phyloP scores from a whole-genome alignment of 2,888 invertebrate species.

The Beris chalybata region DNA sequence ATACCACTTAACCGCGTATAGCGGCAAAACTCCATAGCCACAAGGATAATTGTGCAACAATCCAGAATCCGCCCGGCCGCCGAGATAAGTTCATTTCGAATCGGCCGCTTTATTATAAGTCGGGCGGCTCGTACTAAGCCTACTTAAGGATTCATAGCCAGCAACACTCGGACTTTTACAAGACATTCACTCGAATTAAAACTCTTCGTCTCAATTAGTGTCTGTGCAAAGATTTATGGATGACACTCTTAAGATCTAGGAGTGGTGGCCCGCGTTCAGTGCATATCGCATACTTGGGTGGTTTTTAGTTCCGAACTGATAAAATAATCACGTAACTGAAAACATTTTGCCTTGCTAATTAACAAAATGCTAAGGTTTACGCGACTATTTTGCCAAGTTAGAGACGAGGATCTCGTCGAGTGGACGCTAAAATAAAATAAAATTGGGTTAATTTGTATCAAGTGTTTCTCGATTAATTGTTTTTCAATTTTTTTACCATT shows the following conservation, averaged over 20 bases:
- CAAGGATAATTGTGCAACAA: slow-evolving; percentile 24
- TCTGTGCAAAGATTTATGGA: slow-evolving; percentile 38
- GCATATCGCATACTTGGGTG: slow-evolving; percentile 4
- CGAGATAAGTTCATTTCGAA: slow-evolving; percentile 15
- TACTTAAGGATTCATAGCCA: not conserved
- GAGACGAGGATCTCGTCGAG: too few relatives aligned
- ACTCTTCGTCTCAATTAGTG: slow-evolving; percentile 39
- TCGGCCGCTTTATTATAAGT: slow-evolving; percentile 13
- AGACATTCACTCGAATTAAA: slow-evolving; percentile 32
- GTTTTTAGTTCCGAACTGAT: slow-evolving; percentile 8
- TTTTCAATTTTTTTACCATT: too few relatives aligned
- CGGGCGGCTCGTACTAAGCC: not conserved
- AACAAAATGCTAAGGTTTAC: slow-evolving; percentile 26
- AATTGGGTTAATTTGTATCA: too few relatives aligned
- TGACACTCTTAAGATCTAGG: slow-evolving; percentile 17
- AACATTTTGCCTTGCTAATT: slow-evolving; percentile 27
- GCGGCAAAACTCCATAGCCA: slow-evolving; percentile 5
- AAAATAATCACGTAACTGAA: slow-evolving; percentile 29
- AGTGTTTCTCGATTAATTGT: too few relatives aligned
- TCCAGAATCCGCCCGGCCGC: not conserved
- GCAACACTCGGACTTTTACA: too few relatives aligned
- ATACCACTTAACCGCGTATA: slow-evolving; percentile 15
- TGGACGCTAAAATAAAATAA: too few relatives aligned
- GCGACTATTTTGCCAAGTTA: slow-evolving; percentile 17
- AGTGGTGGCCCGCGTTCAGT: not conserved